Evolutionary conservation across 1,140 invertebrate species (phyloP), one percentile per base, ranked within the genome.

Genomic region (Trissolcus basalis): DNA sequence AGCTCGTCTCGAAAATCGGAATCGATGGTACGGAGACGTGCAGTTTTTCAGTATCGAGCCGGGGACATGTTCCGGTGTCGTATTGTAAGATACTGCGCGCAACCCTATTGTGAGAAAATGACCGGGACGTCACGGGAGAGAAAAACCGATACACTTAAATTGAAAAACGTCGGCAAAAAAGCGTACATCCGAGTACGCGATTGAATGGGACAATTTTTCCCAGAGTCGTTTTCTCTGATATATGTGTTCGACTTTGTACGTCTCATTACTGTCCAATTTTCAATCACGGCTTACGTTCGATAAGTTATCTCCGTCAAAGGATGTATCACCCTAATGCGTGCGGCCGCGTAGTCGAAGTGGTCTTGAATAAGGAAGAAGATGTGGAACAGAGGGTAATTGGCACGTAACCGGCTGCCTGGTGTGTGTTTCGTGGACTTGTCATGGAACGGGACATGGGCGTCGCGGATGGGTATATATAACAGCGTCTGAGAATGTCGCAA

Each of bases 211-310:
- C 15, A 63, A 72, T 72, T 64, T 72, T 72, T 80, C 80, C 77
- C 79, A 69, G 78, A 60, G 44, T 50, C 49, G 48, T 61, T 70
- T 49, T 59, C 27, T 13, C 43, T 53, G 60, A 56, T 59, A 47
- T 48, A 60, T 60, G 65, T 45, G 60, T 65, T 73, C 69, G 77
- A 80, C 82, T 84, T 83, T 81, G 80, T 76, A 81, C 80, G 78
- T 84, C 83, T 85, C 82, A 84, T 84, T 85, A 86, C 74, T 70
- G 82, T 85, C 82, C 80, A 83, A 82, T 85, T 84, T 83, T 83
- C 84, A 81, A 72, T 78, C 77, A 70, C 72, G 67, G 72, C 32
- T 55, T 41, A n/a, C 48, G 49, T 32, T 54, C 45, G 59, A 72
- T 77, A 80, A 80, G 77, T 80, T 82, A 80, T 82, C 77, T 61